phyloP scores from a whole-genome alignment of 2,797 vertebrate species.

The Myiotriccus ornatus region DNA sequence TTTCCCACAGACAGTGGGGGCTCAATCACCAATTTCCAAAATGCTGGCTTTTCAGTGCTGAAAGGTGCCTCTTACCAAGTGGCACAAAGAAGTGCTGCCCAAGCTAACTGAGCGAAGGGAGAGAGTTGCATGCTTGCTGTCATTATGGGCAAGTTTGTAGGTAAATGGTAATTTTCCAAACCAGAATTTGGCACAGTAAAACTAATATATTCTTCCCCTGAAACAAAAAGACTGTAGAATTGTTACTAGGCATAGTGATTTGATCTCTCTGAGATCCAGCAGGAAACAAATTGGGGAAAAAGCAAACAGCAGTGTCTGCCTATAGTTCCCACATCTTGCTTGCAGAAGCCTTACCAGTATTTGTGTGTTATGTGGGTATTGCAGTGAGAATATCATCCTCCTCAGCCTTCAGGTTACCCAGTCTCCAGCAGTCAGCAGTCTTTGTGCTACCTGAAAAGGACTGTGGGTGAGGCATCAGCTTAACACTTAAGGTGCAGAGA shows the following conservation, averaged over 20 bases:
- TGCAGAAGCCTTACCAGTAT: neutral
- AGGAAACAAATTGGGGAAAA: neutral
- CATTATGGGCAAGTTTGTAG: neutral
- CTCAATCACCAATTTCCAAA: neutral
- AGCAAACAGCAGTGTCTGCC: neutral
- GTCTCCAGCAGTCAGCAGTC: neutral
- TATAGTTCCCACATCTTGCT: neutral
- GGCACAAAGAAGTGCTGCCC: neutral
- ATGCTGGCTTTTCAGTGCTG: neutral
- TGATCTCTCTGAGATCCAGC: neutral
- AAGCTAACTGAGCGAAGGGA: neutral
- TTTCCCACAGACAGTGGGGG: neutral
- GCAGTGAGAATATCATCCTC: neutral
- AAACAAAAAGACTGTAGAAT: neutral
- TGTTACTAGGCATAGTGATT: neutral
- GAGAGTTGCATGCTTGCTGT: neutral
- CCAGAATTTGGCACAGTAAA: neutral
- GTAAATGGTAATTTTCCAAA: slow-evolving; percentile 37
- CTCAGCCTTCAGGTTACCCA: neutral
- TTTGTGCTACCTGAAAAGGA: neutral
- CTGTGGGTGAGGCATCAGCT: neutral
- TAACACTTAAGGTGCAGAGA: neutral
- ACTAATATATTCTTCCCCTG: neutral
- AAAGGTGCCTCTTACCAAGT: neutral
- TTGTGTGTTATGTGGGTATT: neutral